Percentiles rank a stretch among this genome's conserved stretches.
Conservation (phyloP, 2,888 invertebrate genomes). For the Synergus japonicus region DNA sequence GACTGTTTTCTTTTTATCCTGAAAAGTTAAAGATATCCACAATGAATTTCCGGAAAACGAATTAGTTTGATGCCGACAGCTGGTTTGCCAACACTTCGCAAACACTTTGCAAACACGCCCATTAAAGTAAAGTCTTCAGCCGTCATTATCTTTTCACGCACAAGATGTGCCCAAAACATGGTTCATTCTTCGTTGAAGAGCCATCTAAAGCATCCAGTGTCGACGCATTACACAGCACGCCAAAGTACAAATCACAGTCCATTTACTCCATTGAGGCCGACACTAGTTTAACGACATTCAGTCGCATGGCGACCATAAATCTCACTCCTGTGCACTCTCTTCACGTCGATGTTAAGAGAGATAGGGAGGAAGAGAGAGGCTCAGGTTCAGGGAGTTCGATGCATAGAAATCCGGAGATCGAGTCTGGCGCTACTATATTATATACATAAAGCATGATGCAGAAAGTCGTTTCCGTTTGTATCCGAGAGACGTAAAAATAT, state of each 20-base stretch:
- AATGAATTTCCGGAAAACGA: background rate
- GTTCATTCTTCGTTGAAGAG: slow-evolving; percentile 62
- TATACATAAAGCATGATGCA: background rate
- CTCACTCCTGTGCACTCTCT: slow-evolving; percentile 48
- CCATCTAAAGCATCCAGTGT: slow-evolving; percentile 60
- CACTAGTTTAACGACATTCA: slow-evolving; percentile 72
- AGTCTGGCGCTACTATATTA: background rate
- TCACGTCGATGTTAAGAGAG: slow-evolving; percentile 5
- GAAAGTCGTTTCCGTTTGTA: slow-evolving; percentile 9
- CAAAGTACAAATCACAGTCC: slow-evolving; percentile 75
- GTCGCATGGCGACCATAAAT: slow-evolving; percentile 69
- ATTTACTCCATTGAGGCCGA: slow-evolving; percentile 72
- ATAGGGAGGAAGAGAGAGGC: slow-evolving; percentile 3
- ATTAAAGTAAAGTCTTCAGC: slow-evolving; percentile 50
- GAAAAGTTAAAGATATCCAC: too few relatives aligned
- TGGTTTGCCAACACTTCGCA: slow-evolving; percentile 15
- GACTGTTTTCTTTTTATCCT: too few relatives aligned
- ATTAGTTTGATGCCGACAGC: slow-evolving; percentile 4
- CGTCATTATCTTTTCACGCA: slow-evolving; percentile 68
- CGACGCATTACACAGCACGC: slow-evolving; percentile 66
- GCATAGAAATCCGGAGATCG: slow-evolving; percentile 14
- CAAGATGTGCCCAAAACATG: slow-evolving; percentile 70
- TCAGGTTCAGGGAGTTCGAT: slow-evolving; percentile 38
- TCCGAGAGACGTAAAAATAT: background rate
- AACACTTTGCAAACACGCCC: slow-evolving; percentile 5